Evolutionary conservation across 2,113 vertebrate species (phyloP).

Genomic region (Petrocephalus microphthalmus): DNA sequence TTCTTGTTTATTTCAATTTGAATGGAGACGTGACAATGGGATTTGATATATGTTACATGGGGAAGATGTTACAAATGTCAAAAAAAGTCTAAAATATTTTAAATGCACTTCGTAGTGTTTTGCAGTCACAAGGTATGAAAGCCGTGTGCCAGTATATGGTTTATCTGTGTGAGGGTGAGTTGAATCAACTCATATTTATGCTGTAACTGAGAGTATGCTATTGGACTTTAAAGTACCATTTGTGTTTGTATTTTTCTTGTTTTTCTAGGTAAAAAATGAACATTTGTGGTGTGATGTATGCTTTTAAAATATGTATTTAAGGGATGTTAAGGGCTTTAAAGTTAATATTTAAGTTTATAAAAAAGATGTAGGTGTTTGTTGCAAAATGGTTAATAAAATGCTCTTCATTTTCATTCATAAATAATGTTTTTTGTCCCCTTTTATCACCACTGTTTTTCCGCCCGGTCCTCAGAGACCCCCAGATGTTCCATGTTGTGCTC

Average conservation of each 20-base stretch:
- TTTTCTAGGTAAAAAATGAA: conserved; percentile 8
- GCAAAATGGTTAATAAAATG: conserved; percentile 53
- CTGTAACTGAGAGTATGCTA: conserved; percentile 13
- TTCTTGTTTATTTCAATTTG: conserved; percentile 2
- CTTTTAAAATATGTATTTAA: conserved; percentile 36
- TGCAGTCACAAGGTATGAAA: conserved; percentile 22
- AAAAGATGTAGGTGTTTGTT: conserved; percentile 29
- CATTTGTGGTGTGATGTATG: conserved; percentile 34
- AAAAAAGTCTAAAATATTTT: conserved; percentile 2
- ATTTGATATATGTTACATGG: neutral
- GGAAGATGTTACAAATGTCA: conserved; percentile 17
- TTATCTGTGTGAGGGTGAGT: conserved; percentile 35
- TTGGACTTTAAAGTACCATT: conserved; percentile 26
- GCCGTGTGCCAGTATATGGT: conserved; percentile 32
- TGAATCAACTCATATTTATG: conserved; percentile 40
- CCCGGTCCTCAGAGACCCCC: neutral
- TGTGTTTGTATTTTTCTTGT: conserved; percentile 31
- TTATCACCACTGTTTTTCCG: neutral
- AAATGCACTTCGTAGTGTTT: conserved; percentile 14
- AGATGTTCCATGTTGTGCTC: neutral
- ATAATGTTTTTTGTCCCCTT: neutral
- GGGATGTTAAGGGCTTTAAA: conserved; percentile 50
- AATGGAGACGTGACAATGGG: conserved; percentile 13
- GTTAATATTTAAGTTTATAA: conserved; percentile 39
- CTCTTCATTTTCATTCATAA: conserved; percentile 28